Base-by-base conservation (phyloP, 2,888 invertebrate species). In the Pseudococcus viburni region DNA sequence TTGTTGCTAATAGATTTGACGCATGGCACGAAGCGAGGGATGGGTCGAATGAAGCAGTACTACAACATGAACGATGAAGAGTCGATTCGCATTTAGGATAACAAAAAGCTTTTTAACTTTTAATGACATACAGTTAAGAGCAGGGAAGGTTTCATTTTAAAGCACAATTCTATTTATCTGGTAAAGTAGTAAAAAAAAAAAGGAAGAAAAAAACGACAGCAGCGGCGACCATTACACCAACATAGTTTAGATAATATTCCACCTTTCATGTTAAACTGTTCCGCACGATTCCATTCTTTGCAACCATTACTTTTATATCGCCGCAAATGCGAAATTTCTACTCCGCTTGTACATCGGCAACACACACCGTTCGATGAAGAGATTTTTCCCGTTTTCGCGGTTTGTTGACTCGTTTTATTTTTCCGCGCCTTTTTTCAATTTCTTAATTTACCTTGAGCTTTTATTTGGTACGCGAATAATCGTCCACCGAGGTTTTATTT, bases 21-120 rank as follows among this genome's bases (percentile, higher is more conserved):
- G 77, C 39, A 12, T 15, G 15, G 12, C 33, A 22, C 15, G 48
- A 51, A 73, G 19, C 19, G 17, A 77, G 17, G 42, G 39, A 15
- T 5, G 11, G 42, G 39, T 39, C 6, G 15, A 77, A 68, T 68
- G 68, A 68, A 68, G 68, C 22, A 68, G 68, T 26, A 68, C 68
- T 68, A 33, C 39, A 77, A 42, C 77, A 77, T 77, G 77, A 77
- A 77, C 77, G 77, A 77, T 77, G 77, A 77, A 77, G 42, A 77
- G 77, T 77, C 77, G 77, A 77, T 77, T 77, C 77, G 77, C 77
- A 42, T 39, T 77, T 77, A 77, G 77, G 77, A 77, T 77, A 77
- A 77, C 77, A 77, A 77, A 77, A 77, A 77, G 77, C 77, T 77
- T 77, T 77, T 77, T 77, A 77, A 77, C 77, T 77, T 77, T 77